These are phyloP conservation scores for Microplitis mediator DNA, from an alignment of 1,140 invertebrate genomes.

Conservation along the genomic window DNA sequence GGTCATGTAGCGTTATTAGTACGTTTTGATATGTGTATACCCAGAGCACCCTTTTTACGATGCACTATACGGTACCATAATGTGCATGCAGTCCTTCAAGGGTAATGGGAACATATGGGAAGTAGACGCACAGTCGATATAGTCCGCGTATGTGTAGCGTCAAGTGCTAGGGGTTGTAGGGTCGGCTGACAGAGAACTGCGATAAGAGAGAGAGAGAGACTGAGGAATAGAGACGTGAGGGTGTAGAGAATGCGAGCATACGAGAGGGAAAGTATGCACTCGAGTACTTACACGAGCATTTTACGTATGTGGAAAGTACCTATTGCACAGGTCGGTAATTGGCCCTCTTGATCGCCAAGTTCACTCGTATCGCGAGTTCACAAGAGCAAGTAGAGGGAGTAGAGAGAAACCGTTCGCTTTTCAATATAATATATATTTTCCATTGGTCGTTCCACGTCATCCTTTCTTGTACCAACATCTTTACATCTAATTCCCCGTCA, in stretches of 20 bases:
- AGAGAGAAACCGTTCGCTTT: slow-evolving; percentile 25
- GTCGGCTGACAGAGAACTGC: too few species aligned
- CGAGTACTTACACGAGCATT: slow-evolving; percentile 10
- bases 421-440: slow-evolving; percentile 30
- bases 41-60: too few species aligned
- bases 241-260: background rate
- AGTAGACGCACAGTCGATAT: background rate
- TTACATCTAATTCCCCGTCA: slow-evolving; percentile 11
- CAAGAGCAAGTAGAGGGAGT: slow-evolving; percentile 22
- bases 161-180: background rate
- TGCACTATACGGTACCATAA: background rate
- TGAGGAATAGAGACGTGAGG: background rate
- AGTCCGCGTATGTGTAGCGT: background rate
- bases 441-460: slow-evolving; percentile 11
- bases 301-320: slow-evolving; percentile 34
- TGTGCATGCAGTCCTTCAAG: slow-evolving; percentile 20
- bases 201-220: background rate
- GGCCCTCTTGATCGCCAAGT: slow-evolving; percentile 56
- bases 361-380: slow-evolving; percentile 30
- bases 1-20: too few species aligned
- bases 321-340: slow-evolving; percentile 45
- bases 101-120: slow-evolving; percentile 30
- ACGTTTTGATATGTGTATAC: too few species aligned
- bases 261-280: slow-evolving; percentile 18
- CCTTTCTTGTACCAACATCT: slow-evolving; percentile 6